phyloP scores from a whole-genome alignment of 2,797 vertebrate genomes.

The Darevskia nairensis region DNA sequence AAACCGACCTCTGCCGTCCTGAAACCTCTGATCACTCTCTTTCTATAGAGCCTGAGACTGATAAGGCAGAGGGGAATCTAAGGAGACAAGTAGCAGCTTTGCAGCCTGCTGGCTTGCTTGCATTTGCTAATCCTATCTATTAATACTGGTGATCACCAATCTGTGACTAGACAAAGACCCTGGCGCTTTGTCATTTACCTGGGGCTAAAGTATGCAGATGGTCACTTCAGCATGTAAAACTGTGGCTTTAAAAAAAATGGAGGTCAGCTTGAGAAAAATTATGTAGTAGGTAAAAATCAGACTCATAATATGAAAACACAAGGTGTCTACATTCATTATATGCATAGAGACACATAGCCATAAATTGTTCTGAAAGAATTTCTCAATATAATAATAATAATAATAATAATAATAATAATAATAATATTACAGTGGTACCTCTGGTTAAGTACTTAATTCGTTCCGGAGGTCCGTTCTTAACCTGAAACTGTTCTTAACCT shows the following conservation, averaged over 20 bases:
- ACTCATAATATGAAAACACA: neutral
- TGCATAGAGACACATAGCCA: neutral
- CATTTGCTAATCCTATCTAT: constrained; percentile 83
- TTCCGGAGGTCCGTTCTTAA: no score
- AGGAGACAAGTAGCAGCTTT: constrained; percentile 63
- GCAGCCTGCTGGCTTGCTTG: constrained; percentile 67
- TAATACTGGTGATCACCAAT: constrained; percentile 72
- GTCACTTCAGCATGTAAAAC: neutral
- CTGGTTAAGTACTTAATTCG: no score
- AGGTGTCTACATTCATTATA: neutral
- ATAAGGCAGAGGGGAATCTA: constrained; percentile 66
- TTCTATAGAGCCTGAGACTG: constrained; percentile 53
- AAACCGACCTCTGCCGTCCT: constrained; percentile 62
- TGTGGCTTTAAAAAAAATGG: neutral
- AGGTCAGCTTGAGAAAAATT: neutral
- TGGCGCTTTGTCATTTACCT: constrained; percentile 50
- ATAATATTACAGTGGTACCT: no score
- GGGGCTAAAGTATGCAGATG: constrained; percentile 8
- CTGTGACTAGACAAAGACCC: constrained; percentile 67
- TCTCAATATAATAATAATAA: no score
- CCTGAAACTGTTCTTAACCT: no score
- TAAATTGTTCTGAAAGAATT: neutral
- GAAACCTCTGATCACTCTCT: constrained; percentile 47
- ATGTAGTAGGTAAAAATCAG: neutral
- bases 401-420: no score